Evolutionary conservation across 2,888 invertebrate species (phyloP).

Genomic region (Drosophila imparisetae): DNA sequence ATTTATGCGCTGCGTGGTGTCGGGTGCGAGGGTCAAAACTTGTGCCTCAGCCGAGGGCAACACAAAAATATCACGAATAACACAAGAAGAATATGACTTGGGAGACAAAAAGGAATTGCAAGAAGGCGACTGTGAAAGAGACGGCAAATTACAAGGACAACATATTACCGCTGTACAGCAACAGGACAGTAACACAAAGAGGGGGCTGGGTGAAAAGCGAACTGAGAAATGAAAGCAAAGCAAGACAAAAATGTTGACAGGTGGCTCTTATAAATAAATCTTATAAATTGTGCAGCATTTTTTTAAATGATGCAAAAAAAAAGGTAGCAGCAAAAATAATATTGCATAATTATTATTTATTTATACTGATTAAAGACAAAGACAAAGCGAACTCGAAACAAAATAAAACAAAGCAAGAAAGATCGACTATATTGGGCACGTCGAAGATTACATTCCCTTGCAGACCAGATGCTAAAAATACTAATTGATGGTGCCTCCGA

Average conservation of each 20-base stretch:
- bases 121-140: slow-evolving; percentile 6
- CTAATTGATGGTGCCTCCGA: no score
- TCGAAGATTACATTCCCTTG: background rate
- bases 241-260: slow-evolving; percentile 44
- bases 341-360: slow-evolving; percentile 8
- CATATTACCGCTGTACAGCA: slow-evolving; percentile 68
- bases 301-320: slow-evolving; percentile 28
- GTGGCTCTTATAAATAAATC: slow-evolving; percentile 48
- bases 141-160: slow-evolving; percentile 31
- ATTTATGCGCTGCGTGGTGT: slow-evolving; percentile 72
- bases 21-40: slow-evolving; percentile 31
- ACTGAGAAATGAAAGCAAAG: background rate
- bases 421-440: background rate
- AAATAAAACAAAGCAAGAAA: background rate
- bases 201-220: background rate
- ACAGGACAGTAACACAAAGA: slow-evolving; percentile 29
- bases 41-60: slow-evolving; percentile 28
- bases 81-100: slow-evolving; percentile 33
- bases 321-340: slow-evolving; percentile 8
- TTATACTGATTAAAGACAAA: slow-evolving; percentile 17
- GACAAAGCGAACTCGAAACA: slow-evolving; percentile 4
- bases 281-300: slow-evolving; percentile 58
- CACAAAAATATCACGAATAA: slow-evolving; percentile 31
- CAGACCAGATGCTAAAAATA: background rate
- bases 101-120: slow-evolving; percentile 4